These are phyloP conservation scores for Polydrusus pterygomalis DNA, from an alignment of 2,888 invertebrate genomes.

Conservation along the genomic window DNA sequence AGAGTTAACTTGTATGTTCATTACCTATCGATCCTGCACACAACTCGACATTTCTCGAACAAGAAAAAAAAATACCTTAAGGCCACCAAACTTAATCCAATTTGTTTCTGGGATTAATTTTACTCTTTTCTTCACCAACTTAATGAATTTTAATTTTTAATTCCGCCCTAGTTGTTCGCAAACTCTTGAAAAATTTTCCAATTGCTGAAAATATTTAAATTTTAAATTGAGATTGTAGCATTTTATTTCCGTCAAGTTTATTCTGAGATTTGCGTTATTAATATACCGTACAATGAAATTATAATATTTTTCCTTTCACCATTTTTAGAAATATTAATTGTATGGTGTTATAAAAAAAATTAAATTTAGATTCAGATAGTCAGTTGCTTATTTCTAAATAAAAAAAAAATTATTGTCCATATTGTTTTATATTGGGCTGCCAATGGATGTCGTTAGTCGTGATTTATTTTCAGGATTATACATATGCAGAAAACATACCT, in stretches of 20 bases:
- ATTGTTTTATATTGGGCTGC: too few relatives aligned
- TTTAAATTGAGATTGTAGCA: constrained; percentile 35
- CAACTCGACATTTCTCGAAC: too few relatives aligned
- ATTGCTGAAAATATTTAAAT: constrained; percentile 20
- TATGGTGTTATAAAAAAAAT: too few relatives aligned
- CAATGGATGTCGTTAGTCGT: too few relatives aligned
- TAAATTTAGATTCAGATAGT: too few relatives aligned
- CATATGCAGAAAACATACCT: too few relatives aligned
- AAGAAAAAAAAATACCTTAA: constrained; percentile 20
- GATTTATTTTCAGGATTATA: too few relatives aligned
- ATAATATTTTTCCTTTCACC: not conserved
- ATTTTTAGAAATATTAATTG: not conserved
- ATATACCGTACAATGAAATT: not conserved
- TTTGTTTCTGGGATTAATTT: constrained; percentile 28
- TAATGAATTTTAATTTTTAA: constrained; percentile 52
- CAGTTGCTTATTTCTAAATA: too few relatives aligned
- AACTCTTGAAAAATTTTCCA: constrained; percentile 37
- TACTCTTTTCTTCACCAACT: constrained; percentile 40
- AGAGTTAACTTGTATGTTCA: too few relatives aligned
- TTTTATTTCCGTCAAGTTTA: not conserved
- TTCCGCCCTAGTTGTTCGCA: constrained; percentile 41
- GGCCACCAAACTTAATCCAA: constrained; percentile 41
- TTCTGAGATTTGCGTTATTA: constrained; percentile 2
- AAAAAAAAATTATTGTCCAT: too few relatives aligned
- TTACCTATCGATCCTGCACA: too few relatives aligned